Evolutionary conservation across 2,797 vertebrate genomes (phyloP).

Genomic region (Macropodus opercularis): DNA sequence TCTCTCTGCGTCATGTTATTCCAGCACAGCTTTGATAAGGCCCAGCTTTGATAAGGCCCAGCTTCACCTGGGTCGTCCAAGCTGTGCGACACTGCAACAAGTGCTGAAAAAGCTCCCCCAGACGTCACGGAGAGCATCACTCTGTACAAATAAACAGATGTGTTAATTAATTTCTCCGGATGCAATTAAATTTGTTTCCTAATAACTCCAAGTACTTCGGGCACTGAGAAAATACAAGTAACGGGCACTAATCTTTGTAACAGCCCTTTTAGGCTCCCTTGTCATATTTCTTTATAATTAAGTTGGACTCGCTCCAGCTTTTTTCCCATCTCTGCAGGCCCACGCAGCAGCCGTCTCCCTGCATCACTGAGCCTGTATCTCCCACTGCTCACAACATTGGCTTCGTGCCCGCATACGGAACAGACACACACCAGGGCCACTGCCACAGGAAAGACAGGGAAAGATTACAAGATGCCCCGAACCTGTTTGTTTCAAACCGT

Average conservation of each 20-base stretch:
- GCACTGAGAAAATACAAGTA: conserved; percentile 62
- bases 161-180: conserved; percentile 67
- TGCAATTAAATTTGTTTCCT: conserved; percentile 66
- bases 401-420: conserved; percentile 41
- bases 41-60: background rate
- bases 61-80: conserved; percentile 12
- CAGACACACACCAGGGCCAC: conserved; percentile 28
- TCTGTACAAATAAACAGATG: conserved; percentile 57
- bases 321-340: conserved; percentile 25
- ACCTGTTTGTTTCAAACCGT: conserved; percentile 34
- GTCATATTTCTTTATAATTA: conserved; percentile 73
- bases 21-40: too few relatives aligned
- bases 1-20: too few relatives aligned
- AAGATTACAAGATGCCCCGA: conserved; percentile 48
- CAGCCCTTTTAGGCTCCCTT: conserved; percentile 49
- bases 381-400: conserved; percentile 64
- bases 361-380: conserved; percentile 62
- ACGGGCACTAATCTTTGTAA: conserved; percentile 46
- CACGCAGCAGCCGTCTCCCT: conserved; percentile 44
- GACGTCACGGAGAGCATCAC: conserved; percentile 27
- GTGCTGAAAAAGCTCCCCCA: background rate
- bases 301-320: conserved; percentile 64
- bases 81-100: conserved; percentile 10
- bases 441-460: conserved; percentile 24
- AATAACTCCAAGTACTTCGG: conserved; percentile 72